phyloP scores from a whole-genome alignment of 2,113 vertebrate species.

The Macheiramphus alcinus region DNA sequence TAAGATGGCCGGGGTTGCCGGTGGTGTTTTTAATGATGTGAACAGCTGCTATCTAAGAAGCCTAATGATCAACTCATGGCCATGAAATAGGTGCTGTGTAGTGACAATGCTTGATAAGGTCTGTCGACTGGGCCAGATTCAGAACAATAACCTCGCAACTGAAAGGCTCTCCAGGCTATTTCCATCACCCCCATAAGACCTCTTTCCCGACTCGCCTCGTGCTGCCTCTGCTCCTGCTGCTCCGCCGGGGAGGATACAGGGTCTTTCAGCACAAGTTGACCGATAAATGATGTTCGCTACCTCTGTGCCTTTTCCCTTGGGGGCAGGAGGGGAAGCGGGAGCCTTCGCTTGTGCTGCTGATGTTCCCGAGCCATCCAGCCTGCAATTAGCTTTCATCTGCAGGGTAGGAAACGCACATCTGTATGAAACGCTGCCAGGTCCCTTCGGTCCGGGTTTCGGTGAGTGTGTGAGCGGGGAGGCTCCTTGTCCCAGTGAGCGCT shows the following conservation, averaged over 20 bases:
- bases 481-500: background rate
- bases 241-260: background rate
- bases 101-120: background rate
- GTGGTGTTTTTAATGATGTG: background rate
- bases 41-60: background rate
- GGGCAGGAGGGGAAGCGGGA: background rate
- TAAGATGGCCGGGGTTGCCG: background rate
- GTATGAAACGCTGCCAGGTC: background rate
- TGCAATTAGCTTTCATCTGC: fast-evolving
- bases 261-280: background rate
- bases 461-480: fast-evolving
- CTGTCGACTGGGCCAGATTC: background rate
- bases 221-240: background rate
- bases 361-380: background rate
- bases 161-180: background rate
- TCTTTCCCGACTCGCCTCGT: fast-evolving
- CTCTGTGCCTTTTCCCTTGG: background rate
- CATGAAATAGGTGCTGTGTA: background rate
- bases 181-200: background rate
- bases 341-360: background rate
- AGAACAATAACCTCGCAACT: background rate
- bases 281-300: background rate
- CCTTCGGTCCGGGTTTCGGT: background rate
- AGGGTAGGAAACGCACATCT: background rate
- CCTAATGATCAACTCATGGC: background rate